These are phyloP conservation scores for Choloepus didactylus DNA, from an alignment of 2,797 vertebrate genomes.

Conservation along the genomic window DNA sequence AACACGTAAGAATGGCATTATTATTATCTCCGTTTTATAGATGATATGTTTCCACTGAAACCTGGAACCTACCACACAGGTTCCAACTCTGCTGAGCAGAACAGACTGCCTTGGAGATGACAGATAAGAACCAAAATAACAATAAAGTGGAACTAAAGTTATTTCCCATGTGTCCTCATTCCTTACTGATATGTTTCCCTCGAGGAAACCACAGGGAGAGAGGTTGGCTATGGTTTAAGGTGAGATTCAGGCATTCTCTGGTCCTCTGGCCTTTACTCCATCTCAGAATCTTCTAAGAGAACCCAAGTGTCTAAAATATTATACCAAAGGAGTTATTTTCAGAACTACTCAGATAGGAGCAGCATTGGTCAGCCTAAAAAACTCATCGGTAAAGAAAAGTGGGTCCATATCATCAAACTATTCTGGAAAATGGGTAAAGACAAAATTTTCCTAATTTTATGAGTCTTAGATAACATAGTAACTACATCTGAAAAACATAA, in stretches of 20 bases:
- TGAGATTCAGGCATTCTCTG: background rate
- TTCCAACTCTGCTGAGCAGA: background rate
- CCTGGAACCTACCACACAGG: background rate
- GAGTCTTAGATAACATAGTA: background rate
- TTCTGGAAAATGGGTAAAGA: background rate
- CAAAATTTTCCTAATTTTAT: background rate
- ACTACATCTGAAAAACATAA: background rate
- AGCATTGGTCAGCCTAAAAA: background rate
- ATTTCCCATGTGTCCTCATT: background rate
- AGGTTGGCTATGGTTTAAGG: background rate
- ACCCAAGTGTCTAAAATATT: background rate
- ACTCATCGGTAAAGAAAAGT: background rate
- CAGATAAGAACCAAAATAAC: background rate
- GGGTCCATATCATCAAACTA: background rate
- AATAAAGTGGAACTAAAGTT: background rate
- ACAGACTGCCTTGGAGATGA: background rate
- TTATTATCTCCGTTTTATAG: background rate
- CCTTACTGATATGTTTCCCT: background rate
- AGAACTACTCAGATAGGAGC: background rate
- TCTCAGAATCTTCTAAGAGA: background rate
- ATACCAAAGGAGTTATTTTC: background rate
- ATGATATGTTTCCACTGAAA: background rate
- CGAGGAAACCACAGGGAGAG: background rate
- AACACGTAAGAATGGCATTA: background rate
- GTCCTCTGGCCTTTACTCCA: background rate